A percentile compares a stretch with the other conserved stretches of the same genome.
Conservation (phyloP, 2,888 invertebrate genomes). For the Catocala sponsa region DNA sequence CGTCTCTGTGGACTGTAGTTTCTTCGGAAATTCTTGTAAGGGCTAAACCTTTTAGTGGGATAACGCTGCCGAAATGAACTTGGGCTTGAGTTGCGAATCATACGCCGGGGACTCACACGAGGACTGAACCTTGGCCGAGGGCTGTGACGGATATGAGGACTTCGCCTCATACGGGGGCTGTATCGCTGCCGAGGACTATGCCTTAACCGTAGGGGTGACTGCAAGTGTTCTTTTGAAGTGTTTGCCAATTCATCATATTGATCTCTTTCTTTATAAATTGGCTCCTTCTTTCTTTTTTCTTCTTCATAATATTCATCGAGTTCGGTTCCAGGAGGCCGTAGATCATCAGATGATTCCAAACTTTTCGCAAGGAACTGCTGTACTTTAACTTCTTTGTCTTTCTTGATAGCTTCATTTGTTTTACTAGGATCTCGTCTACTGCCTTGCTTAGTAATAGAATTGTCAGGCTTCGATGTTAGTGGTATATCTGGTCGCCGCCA, state of each 20-base stretch:
- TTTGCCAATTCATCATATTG: background rate
- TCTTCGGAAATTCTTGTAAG: constrained; percentile 25
- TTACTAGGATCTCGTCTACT: constrained; percentile 81
- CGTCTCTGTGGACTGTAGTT: constrained; percentile 36
- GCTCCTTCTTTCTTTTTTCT: constrained; percentile 40
- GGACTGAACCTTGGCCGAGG: constrained; percentile 34
- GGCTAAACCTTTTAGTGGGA: constrained; percentile 24
- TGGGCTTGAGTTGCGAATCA: background rate
- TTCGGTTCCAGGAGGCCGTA: constrained; percentile 82
- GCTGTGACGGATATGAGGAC: constrained; percentile 21
- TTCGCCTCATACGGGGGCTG: constrained; percentile 5
- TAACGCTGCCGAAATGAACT: constrained; percentile 2
- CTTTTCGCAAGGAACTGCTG: constrained; percentile 79
- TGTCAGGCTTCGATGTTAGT: constrained; percentile 59
- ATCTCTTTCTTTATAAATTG: constrained; percentile 23
- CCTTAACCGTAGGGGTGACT: background rate
- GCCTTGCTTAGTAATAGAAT: constrained; percentile 74
- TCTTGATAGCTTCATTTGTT: constrained; percentile 79
- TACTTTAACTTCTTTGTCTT: constrained; percentile 81
- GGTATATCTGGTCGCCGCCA: constrained; percentile 28
- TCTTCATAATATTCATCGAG: constrained; percentile 75
- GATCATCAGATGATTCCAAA: constrained; percentile 72
- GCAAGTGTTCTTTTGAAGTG: background rate
- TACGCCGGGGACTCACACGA: constrained; percentile 35
- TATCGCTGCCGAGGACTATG: background rate